Evolutionary conservation across 2,797 vertebrate genomes (phyloP).

Genomic region (Pangasius sanitwongsei): DNA sequence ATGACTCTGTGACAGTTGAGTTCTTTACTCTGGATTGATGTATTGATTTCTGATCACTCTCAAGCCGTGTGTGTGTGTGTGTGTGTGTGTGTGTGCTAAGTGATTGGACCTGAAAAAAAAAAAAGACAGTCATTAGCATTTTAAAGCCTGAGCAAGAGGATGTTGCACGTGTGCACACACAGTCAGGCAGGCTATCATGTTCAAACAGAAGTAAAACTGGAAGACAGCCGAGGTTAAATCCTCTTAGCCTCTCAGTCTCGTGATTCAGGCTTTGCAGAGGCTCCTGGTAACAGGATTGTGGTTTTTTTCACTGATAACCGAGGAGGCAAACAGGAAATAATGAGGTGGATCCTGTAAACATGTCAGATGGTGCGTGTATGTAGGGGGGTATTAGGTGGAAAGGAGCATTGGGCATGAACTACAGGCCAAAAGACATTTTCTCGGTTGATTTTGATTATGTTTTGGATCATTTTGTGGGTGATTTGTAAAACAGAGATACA

Average conservation of each 20-base stretch:
- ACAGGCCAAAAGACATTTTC: not conserved
- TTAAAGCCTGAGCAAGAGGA: too few species aligned
- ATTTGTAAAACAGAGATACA: not conserved
- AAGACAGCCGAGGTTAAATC: slow-evolving; percentile 24
- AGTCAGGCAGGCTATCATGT: slow-evolving; percentile 7
- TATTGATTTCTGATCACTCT: slow-evolving; percentile 10
- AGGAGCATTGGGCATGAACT: not conserved
- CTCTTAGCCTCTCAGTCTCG: slow-evolving; percentile 3
- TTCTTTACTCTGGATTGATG: slow-evolving; percentile 2
- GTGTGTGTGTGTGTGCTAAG: not conserved
- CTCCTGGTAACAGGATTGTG: slow-evolving; percentile 8
- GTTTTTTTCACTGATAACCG: slow-evolving; percentile 21
- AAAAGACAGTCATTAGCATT: not conserved
- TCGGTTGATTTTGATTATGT: not conserved
- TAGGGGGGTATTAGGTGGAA: not conserved
- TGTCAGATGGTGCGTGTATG: slow-evolving; percentile 12
- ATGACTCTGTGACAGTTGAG: not conserved
- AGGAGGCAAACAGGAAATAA: slow-evolving; percentile 46
- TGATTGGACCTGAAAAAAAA: not conserved
- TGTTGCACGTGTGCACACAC: not conserved
- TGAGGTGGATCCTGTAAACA: slow-evolving; percentile 31
- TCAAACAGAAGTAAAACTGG: slow-evolving; percentile 27
- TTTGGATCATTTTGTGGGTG: not conserved
- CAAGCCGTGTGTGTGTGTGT: not conserved
- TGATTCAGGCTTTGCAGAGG: slow-evolving; percentile 24